Percentiles rank a stretch among this genome's conserved stretches.
Evolutionary conservation across 2,888 invertebrate species (phyloP).

Genomic region (Lasioglossum marginatum): DNA sequence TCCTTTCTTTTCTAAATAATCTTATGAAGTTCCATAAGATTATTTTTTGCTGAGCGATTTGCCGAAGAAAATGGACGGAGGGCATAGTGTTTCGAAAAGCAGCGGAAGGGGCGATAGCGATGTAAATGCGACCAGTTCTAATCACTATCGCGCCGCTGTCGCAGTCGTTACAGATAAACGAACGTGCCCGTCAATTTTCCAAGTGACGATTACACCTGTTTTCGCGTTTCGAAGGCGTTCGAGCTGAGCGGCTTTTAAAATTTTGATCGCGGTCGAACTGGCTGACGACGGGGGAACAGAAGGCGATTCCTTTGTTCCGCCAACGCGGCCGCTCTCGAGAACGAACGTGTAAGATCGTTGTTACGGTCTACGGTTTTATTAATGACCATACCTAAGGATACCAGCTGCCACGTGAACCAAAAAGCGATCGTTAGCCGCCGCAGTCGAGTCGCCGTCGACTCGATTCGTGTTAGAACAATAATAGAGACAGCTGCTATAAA

Average conservation of each 20-base stretch:
- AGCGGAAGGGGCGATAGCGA: slow-evolving; percentile 11
- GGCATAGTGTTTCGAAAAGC: too few species aligned
- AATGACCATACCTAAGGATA: slow-evolving; percentile 70
- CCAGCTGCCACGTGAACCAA: slow-evolving; percentile 64
- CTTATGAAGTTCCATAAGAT: too few species aligned
- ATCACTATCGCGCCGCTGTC: neutral
- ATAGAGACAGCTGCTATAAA: slow-evolving; percentile 76
- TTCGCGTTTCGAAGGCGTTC: slow-evolving; percentile 3
- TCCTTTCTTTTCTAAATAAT: too few species aligned
- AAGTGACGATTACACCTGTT: slow-evolving; percentile 24
- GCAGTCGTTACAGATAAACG: slow-evolving; percentile 5
- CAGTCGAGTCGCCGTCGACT: slow-evolving; percentile 13
- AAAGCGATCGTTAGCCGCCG: slow-evolving; percentile 58
- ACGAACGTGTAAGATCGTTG: slow-evolving; percentile 47
- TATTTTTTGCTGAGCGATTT: neutral
- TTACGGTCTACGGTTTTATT: slow-evolving; percentile 67
- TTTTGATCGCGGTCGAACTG: slow-evolving; percentile 13
- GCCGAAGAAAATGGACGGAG: neutral
- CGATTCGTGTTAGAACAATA: slow-evolving; percentile 71
- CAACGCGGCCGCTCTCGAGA: slow-evolving; percentile 35
- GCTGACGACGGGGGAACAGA: slow-evolving; percentile 24
- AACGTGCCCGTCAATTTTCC: slow-evolving; percentile 17
- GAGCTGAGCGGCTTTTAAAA: slow-evolving; percentile 10
- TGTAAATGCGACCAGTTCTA: slow-evolving; percentile 13
- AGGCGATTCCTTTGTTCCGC: slow-evolving; percentile 64